Percentiles rank a stretch among this genome's conserved stretches.
phyloP scores from a whole-genome alignment of 2,888 invertebrate species.

The Epsilonema sp. region DNA sequence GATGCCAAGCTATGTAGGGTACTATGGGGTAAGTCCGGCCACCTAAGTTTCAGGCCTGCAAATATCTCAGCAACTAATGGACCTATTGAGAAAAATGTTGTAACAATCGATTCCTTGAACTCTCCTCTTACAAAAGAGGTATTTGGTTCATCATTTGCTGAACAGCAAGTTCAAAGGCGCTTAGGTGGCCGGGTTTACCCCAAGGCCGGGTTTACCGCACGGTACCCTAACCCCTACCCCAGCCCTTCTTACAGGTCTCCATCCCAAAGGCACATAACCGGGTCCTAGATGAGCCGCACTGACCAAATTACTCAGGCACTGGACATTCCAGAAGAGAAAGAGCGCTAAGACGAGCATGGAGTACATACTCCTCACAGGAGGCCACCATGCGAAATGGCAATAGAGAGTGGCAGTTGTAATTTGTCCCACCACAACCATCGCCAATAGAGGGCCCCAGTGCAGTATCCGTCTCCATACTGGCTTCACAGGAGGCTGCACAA shows the following conservation, averaged over 20 bases:
- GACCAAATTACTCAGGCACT: slow-evolving; percentile 71
- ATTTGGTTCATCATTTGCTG: no score
- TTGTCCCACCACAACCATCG: slow-evolving; percentile 44
- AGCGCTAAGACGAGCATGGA: slow-evolving; percentile 51
- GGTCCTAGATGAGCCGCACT: slow-evolving; percentile 73
- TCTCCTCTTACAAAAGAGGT: no score
- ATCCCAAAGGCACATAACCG: slow-evolving; percentile 61
- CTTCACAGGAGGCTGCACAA: background rate
- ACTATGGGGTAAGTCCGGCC: no score
- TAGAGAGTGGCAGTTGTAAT: slow-evolving; percentile 63
- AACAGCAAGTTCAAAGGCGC: no score
- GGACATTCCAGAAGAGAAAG: slow-evolving; percentile 56
- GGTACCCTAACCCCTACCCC: no score
- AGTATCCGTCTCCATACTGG: slow-evolving; percentile 38
- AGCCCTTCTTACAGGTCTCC: slow-evolving; percentile 39
- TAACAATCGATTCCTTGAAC: no score
- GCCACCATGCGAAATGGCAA: slow-evolving; percentile 59
- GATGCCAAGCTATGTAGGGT: no score
- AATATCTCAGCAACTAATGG: no score
- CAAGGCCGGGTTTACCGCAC: no score
- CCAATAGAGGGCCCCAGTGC: slow-evolving; percentile 81
- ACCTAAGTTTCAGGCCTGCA: no score
- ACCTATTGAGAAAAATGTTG: no score
- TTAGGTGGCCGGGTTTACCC: no score
- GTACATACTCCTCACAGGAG: slow-evolving; percentile 38